Evolutionary conservation across 2,113 vertebrate genomes (phyloP), one percentile per base, ranked within the genome.

Genomic region (Antechinus flavipes): DNA sequence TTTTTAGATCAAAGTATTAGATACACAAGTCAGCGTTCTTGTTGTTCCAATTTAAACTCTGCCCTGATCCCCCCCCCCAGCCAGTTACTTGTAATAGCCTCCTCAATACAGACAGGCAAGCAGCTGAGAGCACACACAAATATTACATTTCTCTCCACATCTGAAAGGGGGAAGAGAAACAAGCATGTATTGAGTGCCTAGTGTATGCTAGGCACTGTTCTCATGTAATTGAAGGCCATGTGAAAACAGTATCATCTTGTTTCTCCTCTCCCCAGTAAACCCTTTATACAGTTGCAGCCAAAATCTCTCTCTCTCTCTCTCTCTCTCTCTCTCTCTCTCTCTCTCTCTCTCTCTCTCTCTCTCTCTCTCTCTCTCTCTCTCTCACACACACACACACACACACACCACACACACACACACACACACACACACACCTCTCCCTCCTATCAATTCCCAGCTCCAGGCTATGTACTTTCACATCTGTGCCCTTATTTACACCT

Each of bases 121-220:
- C 92, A 93, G 26, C 68, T 93, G 46, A 90, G 3, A 76, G 54
- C 46, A 96, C 27, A 95, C 93, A 96, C 54, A 30, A 84, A 61
- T 35, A 76, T 76, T 16, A 76, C 30, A n/a, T n/a, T 76, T n/a
- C 61, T 76, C 61, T 76, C 61, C 35, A 76, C 35, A 76, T 42
- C 42, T 84, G 68, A 84, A 84, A 84, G 6, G 42, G 30, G 68
- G 6, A 6, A n/a, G 68, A 35, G n/a, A 11, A 76, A 76, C 4
- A n/a, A 76, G 4, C n/a, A 84, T 8, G 19, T 8, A n/a, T 76
- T 84, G 68, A 84, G 35, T 42, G 6, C n/a, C 68, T 42, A 84
- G 19, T 42, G 68, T 42, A 1, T 76, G 35, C 61, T 35, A 19
- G 0, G 61, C 30, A n/a, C 14, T 76, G 61, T 1, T 76, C 61